Percentiles rank a stretch among this genome's conserved stretches.
Conservation (phyloP, 2,113 vertebrate genomes). For the Typhlomys cinereus region DNA sequence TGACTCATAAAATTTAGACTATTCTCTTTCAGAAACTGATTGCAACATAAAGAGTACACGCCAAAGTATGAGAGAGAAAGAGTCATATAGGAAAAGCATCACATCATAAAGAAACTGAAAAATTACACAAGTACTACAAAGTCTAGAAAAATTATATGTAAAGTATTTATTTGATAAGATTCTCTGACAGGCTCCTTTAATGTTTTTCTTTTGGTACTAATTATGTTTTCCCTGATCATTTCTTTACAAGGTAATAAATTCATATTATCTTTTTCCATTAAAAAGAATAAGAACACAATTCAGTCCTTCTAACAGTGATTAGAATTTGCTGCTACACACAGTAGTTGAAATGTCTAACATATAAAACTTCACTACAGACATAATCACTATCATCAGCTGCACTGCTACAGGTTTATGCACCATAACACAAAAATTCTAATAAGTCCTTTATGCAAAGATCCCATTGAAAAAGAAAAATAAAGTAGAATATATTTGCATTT, state of each 20-base stretch:
- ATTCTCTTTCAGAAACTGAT: neutral
- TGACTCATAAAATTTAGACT: neutral
- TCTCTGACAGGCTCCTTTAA: neutral
- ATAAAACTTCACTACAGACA: neutral
- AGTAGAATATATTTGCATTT: neutral
- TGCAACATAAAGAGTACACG: neutral
- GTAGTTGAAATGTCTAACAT: conserved; percentile 1
- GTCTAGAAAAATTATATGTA: neutral
- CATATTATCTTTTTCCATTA: neutral
- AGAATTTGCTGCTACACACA: conserved; percentile 13
- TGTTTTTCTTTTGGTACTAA: neutral
- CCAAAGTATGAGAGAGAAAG: neutral
- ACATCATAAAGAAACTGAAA: neutral
- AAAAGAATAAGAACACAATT: conserved; percentile 16
- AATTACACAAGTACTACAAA: neutral
- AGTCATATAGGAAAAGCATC: neutral
- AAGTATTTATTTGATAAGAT: neutral
- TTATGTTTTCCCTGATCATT: neutral
- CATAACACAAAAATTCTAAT: neutral
- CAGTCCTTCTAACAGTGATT: neutral
- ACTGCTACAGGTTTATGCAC: neutral
- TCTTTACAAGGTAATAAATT: neutral
- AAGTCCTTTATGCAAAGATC: conserved; percentile 5
- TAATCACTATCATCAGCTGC: neutral
- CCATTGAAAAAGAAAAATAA: conserved; percentile 10